Percentiles rank a stretch among this genome's conserved stretches.
These are phyloP conservation scores for Proteles cristata DNA, from an alignment of 2,113 vertebrate genomes.

Conservation along the genomic window DNA sequence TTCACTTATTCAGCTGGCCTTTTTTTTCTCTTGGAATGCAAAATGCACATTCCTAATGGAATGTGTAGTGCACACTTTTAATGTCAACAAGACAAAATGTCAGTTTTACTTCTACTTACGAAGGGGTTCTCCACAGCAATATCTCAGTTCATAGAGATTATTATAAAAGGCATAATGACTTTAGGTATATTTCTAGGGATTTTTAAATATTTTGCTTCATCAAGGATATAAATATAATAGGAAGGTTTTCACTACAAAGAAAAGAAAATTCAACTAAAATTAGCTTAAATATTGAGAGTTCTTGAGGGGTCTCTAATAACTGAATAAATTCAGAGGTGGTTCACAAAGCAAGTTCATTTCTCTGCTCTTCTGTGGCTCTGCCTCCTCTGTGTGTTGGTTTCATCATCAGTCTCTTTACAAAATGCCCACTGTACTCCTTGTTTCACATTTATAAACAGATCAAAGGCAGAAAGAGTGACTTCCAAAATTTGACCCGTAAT, in stretches of 20 bases:
- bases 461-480: not conserved
- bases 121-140: not conserved
- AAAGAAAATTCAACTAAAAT: not conserved
- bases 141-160: not conserved
- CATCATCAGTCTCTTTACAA: not conserved
- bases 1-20: not conserved
- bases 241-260: not conserved
- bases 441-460: not conserved
- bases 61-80: not conserved
- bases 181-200: not conserved
- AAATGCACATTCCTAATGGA: not conserved
- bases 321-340: not conserved
- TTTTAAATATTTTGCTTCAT: slow-evolving; percentile 2
- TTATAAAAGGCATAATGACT: not conserved
- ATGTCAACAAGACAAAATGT: not conserved
- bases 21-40: not conserved
- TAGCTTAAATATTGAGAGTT: not conserved
- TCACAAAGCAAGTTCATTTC: not conserved
- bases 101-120: not conserved
- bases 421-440: not conserved
- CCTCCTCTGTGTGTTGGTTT: not conserved
- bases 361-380: not conserved
- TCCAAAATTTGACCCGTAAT: not conserved
- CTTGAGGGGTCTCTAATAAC: not conserved
- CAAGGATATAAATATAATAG: not conserved